phyloP scores from a whole-genome alignment of 2,888 invertebrate species.

The Abrostola tripartita region DNA sequence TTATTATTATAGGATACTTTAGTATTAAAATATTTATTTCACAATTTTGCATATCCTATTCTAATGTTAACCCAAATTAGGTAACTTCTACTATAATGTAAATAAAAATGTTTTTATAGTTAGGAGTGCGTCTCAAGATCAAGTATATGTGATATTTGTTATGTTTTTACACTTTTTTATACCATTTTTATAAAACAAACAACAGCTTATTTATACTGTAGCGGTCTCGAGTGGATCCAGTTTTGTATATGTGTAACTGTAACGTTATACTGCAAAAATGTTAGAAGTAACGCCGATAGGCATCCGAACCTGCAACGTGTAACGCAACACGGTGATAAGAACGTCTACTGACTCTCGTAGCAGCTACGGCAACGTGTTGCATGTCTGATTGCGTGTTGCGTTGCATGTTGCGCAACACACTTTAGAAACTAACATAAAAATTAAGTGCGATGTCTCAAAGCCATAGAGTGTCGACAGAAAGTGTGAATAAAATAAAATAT shows the following conservation, averaged over 20 bases:
- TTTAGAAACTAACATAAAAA: constrained; percentile 49
- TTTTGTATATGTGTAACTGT: constrained; percentile 66
- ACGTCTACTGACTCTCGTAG: neutral
- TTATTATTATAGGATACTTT: constrained; percentile 62
- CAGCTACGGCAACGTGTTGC: constrained; percentile 23
- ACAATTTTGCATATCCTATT: constrained; percentile 60
- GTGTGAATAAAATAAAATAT: constrained; percentile 74
- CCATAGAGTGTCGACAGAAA: constrained; percentile 67
- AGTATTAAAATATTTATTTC: constrained; percentile 61
- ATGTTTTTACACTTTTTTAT: constrained; percentile 61
- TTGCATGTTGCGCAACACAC: constrained; percentile 38
- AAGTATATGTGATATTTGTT: constrained; percentile 58
- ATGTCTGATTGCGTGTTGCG: constrained; percentile 34
- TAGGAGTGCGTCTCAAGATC: constrained; percentile 46
- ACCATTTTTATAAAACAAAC: constrained; percentile 60
- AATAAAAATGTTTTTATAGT: constrained; percentile 58
- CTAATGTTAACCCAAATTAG: constrained; percentile 59
- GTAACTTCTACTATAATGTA: constrained; percentile 58
- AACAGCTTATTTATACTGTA: constrained; percentile 60
- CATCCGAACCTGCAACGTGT: constrained; percentile 52
- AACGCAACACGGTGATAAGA: constrained; percentile 39
- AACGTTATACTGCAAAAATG: constrained; percentile 68
- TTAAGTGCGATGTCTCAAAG: constrained; percentile 85
- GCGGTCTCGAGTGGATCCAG: constrained; percentile 61
- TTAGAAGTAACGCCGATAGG: constrained; percentile 55